Conservation (phyloP, 2,113 vertebrate species). For the Megatriorchis doriae region DNA sequence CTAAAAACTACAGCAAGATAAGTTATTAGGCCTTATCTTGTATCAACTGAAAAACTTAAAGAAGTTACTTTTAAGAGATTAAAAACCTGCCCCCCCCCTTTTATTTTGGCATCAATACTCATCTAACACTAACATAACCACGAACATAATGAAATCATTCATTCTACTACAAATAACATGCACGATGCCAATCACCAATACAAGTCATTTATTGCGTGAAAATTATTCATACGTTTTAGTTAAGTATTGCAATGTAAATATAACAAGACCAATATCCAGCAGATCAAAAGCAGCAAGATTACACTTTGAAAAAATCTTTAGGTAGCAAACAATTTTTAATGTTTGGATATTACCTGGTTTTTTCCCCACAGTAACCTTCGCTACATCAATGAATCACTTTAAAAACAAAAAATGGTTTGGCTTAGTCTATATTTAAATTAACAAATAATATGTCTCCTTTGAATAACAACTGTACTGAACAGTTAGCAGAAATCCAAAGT, state of each 20-base stretch:
- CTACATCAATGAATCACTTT: background rate
- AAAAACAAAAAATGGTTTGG: background rate
- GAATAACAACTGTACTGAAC: background rate
- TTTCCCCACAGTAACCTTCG: background rate
- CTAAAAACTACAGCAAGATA: background rate
- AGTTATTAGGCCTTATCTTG: background rate
- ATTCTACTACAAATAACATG: background rate
- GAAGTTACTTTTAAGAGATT: background rate
- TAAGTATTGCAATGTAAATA: background rate
- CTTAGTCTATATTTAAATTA: background rate
- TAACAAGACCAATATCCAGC: background rate
- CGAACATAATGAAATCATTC: background rate
- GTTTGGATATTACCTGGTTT: background rate
- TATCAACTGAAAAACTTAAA: background rate
- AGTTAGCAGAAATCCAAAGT: background rate
- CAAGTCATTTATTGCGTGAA: background rate
- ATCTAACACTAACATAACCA: background rate
- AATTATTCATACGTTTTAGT: background rate
- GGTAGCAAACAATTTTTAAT: background rate
- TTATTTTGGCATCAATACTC: background rate
- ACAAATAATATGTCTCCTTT: background rate
- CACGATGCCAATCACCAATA: background rate
- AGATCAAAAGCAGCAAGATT: background rate
- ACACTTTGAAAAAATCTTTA: background rate
- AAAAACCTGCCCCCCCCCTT: background rate